Conservation (phyloP, 2,113 vertebrate genomes). For the Noctilio leporinus region DNA sequence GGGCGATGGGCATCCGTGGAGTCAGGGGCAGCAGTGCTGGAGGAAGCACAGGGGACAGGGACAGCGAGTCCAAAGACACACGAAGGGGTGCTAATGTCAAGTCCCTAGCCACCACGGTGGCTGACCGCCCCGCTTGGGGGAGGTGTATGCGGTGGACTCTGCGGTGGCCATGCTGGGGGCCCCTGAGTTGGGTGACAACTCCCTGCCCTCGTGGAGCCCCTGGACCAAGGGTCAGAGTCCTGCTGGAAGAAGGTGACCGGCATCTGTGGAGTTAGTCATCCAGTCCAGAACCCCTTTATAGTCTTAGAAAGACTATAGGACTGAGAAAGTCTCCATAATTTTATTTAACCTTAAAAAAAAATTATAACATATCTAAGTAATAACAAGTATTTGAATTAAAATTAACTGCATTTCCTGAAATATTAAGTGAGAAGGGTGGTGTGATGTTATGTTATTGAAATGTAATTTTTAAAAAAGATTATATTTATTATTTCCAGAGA, state of each 20-base stretch:
- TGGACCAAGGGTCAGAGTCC: not conserved
- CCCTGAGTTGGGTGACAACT: not conserved
- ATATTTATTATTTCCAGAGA: no score
- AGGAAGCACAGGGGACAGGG: not conserved
- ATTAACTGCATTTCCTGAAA: not conserved
- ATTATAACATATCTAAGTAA: not conserved
- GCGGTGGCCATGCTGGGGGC: not conserved
- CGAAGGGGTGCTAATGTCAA: not conserved
- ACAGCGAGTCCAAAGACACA: not conserved
- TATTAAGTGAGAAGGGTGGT: not conserved
- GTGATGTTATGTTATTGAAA: no score
- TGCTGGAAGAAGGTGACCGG: not conserved
- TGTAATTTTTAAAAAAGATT: no score
- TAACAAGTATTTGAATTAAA: not conserved
- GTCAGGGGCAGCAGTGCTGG: not conserved
- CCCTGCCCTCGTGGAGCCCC: not conserved
- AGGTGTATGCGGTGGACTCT: not conserved
- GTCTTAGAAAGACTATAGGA: not conserved
- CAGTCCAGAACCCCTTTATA: not conserved
- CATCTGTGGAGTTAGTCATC: not conserved
- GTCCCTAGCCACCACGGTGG: not conserved
- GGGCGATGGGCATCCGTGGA: fast-evolving
- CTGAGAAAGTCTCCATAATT: no score
- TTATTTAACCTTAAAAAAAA: not conserved
- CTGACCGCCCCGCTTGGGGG: not conserved